Base-by-base conservation (phyloP, 2,113 vertebrate species). In the Catharus minimus region DNA sequence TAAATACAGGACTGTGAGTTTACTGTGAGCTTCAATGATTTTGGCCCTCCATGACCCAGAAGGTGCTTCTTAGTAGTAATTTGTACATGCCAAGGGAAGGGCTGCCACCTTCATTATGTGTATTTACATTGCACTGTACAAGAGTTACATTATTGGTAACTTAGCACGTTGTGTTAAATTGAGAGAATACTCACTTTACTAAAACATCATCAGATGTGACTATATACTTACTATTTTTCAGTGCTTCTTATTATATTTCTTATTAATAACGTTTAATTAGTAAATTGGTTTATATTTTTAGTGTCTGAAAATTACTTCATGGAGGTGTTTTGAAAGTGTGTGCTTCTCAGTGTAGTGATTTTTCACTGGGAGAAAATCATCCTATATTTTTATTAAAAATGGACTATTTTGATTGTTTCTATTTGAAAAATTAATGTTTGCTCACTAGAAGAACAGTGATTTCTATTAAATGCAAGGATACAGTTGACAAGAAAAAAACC, bases 121-220 rank as follows among this genome's bases (percentile, higher is more conserved):
- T 39, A 28, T 75, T 90, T 87, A 23, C 64, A n/a, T 46, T 67
- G 23, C 26, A 28, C 10, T 17, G 5, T 69, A 21, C 41, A n/a
- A 15, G 14, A 7, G 3, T 32, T 60, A 52, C 1, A 0, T 13
- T 5, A 26, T 21, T 39, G 39, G 11, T 64, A 57, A 50, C 7
- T 78, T 69, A 81, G 30, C 7, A 28, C 4, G 12, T n/a, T 62
- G 22, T 82, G 11, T 27, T 73, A 41, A 39, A 68, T 10, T 73
- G 41, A 49, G 27, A 65, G 15, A 18, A 38, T 82, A 44, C 49
- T 89, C 4, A 23, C 18, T 78, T 81, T 39, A 5, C 13, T 69
- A 49, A 77, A 91, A 28, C 0, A 1, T 53, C 32, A 32, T 50
- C 16, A 61, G 30, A n/a, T 82, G 7, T 33, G 32, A 58, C 16